These are phyloP conservation scores for Siniperca scherzeri DNA, from an alignment of 2,797 vertebrate genomes.

Conservation along the genomic window DNA sequence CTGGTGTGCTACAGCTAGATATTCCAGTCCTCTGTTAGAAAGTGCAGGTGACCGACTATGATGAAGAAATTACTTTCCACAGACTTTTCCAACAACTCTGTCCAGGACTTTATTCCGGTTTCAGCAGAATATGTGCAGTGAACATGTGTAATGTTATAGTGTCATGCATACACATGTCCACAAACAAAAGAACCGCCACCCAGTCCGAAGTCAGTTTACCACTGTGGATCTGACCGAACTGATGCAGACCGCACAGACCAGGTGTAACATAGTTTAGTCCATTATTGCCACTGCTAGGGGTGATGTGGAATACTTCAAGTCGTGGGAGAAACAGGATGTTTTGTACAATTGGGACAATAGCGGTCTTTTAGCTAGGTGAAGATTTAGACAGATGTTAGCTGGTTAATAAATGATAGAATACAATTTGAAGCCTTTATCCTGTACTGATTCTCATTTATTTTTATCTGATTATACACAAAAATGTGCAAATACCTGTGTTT, in stretches of 20 bases:
- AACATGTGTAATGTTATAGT: background rate
- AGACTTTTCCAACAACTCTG: background rate
- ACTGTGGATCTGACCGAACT: background rate
- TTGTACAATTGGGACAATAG: background rate
- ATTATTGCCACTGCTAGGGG: background rate
- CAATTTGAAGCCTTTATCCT: too few species aligned
- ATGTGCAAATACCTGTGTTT: too few species aligned
- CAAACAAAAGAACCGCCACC: background rate
- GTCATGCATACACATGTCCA: background rate
- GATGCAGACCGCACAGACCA: background rate
- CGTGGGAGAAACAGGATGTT: background rate
- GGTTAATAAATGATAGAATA: too few species aligned
- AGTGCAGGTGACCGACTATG: background rate
- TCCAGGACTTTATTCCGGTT: background rate
- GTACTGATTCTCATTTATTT: too few species aligned
- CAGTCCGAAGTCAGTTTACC: background rate
- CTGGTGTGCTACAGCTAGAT: background rate
- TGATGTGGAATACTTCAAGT: background rate
- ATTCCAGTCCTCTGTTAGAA: background rate
- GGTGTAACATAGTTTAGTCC: background rate
- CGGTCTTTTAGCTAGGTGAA: background rate
- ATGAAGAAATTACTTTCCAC: background rate
- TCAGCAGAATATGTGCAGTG: background rate
- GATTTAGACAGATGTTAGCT: too few species aligned
- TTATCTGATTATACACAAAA: too few species aligned